These are phyloP conservation scores for Cistogaster globosa DNA, from an alignment of 2,888 invertebrate species.

Conservation along the genomic window DNA sequence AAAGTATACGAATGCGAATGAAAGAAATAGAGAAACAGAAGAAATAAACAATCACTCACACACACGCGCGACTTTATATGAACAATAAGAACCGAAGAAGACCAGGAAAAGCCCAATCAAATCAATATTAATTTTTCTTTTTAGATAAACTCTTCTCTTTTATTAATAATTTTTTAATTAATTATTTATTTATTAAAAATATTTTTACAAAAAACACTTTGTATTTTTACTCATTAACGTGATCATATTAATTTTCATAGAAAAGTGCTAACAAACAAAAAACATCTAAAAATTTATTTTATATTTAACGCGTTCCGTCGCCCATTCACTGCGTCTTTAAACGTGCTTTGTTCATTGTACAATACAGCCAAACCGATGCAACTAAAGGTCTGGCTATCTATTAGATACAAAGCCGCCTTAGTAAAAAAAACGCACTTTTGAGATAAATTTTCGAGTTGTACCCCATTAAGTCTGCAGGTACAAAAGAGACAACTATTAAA, in stretches of 20 bases:
- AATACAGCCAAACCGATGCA: constrained; percentile 65
- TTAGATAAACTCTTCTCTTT: background rate
- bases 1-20: constrained; percentile 39
- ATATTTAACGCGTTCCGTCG: constrained; percentile 62
- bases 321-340: constrained; percentile 61
- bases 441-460: constrained; percentile 54
- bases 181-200: background rate
- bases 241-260: background rate
- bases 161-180: background rate
- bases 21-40: constrained; percentile 35
- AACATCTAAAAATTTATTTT: constrained; percentile 32
- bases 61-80: constrained; percentile 35
- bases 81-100: constrained; percentile 38
- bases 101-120: constrained; percentile 49
- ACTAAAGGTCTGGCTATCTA: constrained; percentile 61
- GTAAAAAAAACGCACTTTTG: constrained; percentile 58
- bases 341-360: constrained; percentile 70
- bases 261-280: constrained; percentile 20
- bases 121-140: constrained; percentile 58
- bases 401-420: constrained; percentile 68
- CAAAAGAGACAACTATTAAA: constrained; percentile 39
- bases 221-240: background rate
- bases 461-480: background rate
- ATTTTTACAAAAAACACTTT: background rate
- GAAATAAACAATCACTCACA: constrained; percentile 44